phyloP scores from a whole-genome alignment of 1,140 invertebrate genomes.

The Drosophila truncata region DNA sequence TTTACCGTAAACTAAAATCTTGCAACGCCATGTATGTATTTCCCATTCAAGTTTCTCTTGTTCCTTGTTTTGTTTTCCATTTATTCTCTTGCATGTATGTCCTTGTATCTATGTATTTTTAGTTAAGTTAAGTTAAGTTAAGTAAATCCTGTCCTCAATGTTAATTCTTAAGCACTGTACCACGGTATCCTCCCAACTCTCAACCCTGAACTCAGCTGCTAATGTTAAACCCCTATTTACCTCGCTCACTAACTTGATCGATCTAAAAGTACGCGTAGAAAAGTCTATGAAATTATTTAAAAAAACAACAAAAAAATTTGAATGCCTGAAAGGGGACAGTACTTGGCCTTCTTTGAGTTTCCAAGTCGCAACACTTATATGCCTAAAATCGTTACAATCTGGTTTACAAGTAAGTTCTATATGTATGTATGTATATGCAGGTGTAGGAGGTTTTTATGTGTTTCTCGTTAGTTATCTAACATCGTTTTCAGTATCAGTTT shows the following conservation, averaged over 20 bases:
- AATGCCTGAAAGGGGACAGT: constrained; percentile 40
- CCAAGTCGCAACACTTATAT: constrained; percentile 77
- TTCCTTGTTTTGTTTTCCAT: constrained; percentile 16
- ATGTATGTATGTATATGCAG: constrained; percentile 56
- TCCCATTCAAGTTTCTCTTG: constrained; percentile 37
- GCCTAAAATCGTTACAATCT: constrained; percentile 74
- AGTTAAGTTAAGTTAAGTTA: constrained; percentile 42
- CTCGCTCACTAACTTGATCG: constrained; percentile 18
- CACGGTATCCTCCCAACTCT: constrained; percentile 24
- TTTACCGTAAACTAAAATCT: constrained; percentile 83
- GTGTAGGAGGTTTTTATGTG: constrained; percentile 53
- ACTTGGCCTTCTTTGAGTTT: constrained; percentile 32
- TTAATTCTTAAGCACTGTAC: constrained; percentile 61
- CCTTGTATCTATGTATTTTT: constrained; percentile 49
- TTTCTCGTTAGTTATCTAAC: constrained; percentile 42
- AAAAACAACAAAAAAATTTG: constrained; percentile 9
- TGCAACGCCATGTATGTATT: constrained; percentile 75
- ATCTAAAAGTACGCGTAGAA: constrained; percentile 71
- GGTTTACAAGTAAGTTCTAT: constrained; percentile 66
- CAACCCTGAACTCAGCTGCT: constrained; percentile 39
- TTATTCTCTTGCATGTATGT: constrained; percentile 44
- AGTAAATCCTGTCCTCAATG: constrained; percentile 49
- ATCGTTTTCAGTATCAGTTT: constrained; percentile 59
- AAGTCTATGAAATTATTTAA: constrained; percentile 63
- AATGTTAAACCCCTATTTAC: constrained; percentile 57